Evolutionary conservation across 2,797 vertebrate genomes (phyloP), one percentile per base, ranked within the genome.

Genomic region (Phoeniculus purpureus): DNA sequence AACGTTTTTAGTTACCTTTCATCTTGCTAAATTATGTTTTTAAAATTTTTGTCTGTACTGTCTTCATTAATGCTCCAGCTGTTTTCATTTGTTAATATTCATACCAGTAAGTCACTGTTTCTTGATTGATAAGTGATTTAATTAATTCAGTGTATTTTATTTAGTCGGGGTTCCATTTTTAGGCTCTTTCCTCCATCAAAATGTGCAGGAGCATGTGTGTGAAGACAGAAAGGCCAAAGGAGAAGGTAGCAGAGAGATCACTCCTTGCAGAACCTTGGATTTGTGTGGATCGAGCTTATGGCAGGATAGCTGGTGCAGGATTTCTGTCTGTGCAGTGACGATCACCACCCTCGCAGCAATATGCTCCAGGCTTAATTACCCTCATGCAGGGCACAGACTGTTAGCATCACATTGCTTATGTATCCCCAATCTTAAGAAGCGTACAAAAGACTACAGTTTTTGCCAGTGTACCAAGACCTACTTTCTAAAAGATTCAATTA

Each of bases 11-110:
- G 43, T 77, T 25, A 15, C 52, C 34, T 90, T 92, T 84, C 11
- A 18, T 79, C 62, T 16, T 61, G 64, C 5, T 37, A 32, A 74
- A 25, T 43, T n/a, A 0, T 31, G n/a, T 73, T 76, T 87, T 67
- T 10, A 0, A 6, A 55, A 68, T 16, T 0, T 29, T 40, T 83
- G 15, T 78, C 61, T 93, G 29, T n/a, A 12, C 7, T 47, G 8
- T 20, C 12, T 51, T 68, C 52, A 72, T 87, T 95, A 84, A 73
- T 70, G 61, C 55, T 84, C 55, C 56, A 83, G 52, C 62, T 87
- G 70, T 21, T 89, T 78, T 21, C 12, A 4, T 37, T 93, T 72
- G 17, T 92, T 91, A 93, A 90, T 93, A 94, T 92, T 87, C 64
- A 85, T 68, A 48, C 21, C 51, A 78, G 26, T 73, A 87, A 87